phyloP scores from a whole-genome alignment of 1,140 invertebrate genomes.

The Tetraneura akinire region DNA sequence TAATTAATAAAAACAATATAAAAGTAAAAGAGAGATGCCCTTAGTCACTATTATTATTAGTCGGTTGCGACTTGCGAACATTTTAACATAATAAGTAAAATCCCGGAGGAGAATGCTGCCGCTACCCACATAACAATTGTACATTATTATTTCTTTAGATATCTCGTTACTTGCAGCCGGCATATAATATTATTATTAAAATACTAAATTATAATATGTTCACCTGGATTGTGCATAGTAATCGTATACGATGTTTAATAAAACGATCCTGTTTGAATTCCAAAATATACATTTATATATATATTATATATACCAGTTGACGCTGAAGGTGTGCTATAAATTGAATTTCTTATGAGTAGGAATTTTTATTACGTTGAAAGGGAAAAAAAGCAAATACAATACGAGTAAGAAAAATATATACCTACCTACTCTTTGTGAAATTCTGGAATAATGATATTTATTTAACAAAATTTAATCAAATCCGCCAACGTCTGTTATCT shows the following conservation, averaged over 20 bases:
- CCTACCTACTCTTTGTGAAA: neutral
- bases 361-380: slow-evolving; percentile 36
- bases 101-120: neutral
- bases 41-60: slow-evolving; percentile 8
- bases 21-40: neutral
- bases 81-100: neutral
- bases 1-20: too few relatives aligned
- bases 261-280: slow-evolving; percentile 10
- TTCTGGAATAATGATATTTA: neutral
- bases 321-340: slow-evolving; percentile 11
- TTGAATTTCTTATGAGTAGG: neutral
- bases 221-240: neutral
- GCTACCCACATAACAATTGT: too few relatives aligned
- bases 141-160: neutral
- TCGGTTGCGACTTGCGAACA: neutral
- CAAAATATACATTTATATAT: too few relatives aligned
- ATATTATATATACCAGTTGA: too few relatives aligned
- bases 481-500: neutral
- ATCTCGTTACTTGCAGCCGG: neutral
- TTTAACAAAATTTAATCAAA: neutral
- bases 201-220: slow-evolving; percentile 28
- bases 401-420: too few relatives aligned
- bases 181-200: slow-evolving; percentile 27
- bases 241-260: slow-evolving; percentile 17
- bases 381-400: neutral